Evolutionary conservation across 2,888 invertebrate species (phyloP), one percentile per base, ranked within the genome.

Genomic region (Stenoptilia bipunctidactyla): DNA sequence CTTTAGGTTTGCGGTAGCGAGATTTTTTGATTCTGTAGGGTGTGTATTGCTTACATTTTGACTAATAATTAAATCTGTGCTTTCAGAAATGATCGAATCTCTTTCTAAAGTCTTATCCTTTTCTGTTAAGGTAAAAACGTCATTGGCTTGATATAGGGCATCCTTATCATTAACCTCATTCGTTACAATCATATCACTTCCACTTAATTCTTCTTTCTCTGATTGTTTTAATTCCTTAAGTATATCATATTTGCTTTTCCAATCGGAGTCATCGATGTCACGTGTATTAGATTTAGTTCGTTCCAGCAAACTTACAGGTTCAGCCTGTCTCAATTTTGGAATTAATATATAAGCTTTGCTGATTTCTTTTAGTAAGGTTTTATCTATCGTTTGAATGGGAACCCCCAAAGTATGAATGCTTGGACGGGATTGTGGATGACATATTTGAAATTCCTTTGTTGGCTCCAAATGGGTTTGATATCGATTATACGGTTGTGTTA

Each of bases 231-330:
- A 48, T 50, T 68, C 51, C 30, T 74, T 61, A 48, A 83, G 58
- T 49, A 83, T 82, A 38, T 72, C 66, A 43, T 83, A 83, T 62
- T 83, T 83, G 45, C 62, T 75, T 55, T 66, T 76, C 83, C 83
- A 83, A 48, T 80, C 75, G 15, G 41, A 64, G 30, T 64, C 58
- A 39, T 25, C 14, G 12, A 54, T 50, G 12, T 8, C 10, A 3
- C 2, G 9, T 12, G 4, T 4, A 3, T 9, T 3, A 4, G 30
- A 3, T 30, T 30, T 10, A 10, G 10, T 30, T 30, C 10, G 9
- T 30, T 9, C 10, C 4, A 10, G n/a, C n/a, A 30, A 5, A 13
- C 8, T 6, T 4, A 56, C 52, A 20, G 37, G 46, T 36, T 48
- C 42, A 13, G 45, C 39, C 15, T 54, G 46, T 46, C 48, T 52